Conservation (phyloP, 2,113 vertebrate species). For the Etia nguti region DNA sequence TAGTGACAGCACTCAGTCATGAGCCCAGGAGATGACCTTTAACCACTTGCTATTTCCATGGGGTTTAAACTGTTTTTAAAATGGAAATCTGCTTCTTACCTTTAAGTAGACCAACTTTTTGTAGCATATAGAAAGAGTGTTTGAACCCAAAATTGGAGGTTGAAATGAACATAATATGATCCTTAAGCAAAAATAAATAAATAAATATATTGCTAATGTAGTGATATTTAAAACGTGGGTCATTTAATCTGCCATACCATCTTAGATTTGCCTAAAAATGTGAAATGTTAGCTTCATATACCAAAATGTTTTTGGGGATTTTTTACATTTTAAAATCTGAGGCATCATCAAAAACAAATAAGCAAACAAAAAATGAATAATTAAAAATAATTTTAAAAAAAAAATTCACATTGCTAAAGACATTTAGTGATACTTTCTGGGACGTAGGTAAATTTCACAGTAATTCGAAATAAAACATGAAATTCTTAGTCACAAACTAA, state of each 20-base stretch:
- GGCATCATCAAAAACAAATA: not conserved
- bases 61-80: constrained; percentile 23
- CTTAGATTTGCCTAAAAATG: not conserved
- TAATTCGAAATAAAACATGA: not conserved
- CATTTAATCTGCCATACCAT: not conserved
- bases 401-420: not conserved
- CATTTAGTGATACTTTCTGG: not conserved
- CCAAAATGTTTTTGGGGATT: accelerated
- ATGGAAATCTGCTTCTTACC: not conserved
- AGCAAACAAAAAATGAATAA: not conserved
- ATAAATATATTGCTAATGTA: not conserved
- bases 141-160: not conserved
- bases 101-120: not conserved
- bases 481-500: not conserved
- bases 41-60: not conserved
- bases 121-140: not conserved
- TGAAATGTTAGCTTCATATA: not conserved
- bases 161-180: not conserved
- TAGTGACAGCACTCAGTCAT: not conserved
- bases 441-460: not conserved
- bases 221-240: not conserved
- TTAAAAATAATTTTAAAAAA: not conserved
- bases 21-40: constrained; percentile 16
- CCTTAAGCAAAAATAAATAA: not conserved
- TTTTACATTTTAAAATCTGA: not conserved